phyloP scores from a whole-genome alignment of 2,113 vertebrate species.

The Calcarius ornatus region DNA sequence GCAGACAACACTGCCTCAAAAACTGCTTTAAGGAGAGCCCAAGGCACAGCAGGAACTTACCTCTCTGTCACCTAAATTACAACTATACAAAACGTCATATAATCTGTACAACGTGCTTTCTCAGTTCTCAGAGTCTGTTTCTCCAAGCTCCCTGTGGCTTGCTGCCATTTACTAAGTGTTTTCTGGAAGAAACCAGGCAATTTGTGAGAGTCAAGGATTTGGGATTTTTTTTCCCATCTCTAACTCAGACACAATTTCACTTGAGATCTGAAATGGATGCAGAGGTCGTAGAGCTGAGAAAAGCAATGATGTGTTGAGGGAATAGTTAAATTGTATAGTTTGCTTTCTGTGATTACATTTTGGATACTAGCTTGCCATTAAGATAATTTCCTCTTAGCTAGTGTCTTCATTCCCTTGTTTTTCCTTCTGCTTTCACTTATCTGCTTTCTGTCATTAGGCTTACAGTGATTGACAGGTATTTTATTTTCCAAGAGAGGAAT shows the following conservation, averaged over 20 bases:
- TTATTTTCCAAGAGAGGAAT: not conserved
- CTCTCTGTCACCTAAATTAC: not conserved
- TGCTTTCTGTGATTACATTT: not conserved
- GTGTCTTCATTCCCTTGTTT: not conserved
- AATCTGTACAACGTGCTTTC: not conserved
- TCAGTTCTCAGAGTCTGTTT: not conserved
- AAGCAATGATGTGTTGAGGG: not conserved
- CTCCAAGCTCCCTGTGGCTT: not conserved
- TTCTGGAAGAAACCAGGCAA: not conserved
- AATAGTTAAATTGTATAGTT: not conserved
- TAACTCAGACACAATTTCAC: not conserved
- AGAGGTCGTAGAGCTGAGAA: not conserved
- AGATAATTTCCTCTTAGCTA: not conserved
- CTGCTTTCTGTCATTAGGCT: not conserved
- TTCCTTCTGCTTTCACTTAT: not conserved
- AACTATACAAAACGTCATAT: not conserved
- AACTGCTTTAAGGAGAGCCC: not conserved
- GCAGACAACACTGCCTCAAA: not conserved
- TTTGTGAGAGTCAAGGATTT: not conserved
- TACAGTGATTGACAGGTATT: not conserved
- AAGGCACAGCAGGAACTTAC: slow-evolving; percentile 7
- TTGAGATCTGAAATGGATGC: not conserved
- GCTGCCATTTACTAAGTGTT: not conserved
- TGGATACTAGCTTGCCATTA: not conserved
- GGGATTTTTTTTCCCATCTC: not conserved